Evolutionary conservation across 2,888 invertebrate genomes (phyloP).

Genomic region (Heliconius cydno): DNA sequence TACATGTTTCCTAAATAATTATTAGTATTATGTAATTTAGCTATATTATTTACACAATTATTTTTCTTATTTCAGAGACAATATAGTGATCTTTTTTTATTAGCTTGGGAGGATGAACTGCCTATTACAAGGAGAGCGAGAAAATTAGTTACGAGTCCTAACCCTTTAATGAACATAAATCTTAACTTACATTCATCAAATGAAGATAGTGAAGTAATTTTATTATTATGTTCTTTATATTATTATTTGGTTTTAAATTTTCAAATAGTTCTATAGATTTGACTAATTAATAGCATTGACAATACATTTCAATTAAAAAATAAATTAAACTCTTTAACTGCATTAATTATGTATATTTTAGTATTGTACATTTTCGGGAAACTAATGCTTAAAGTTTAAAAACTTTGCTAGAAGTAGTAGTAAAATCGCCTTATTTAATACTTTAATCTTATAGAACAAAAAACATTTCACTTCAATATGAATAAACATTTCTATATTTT

Average conservation of each 20-base stretch:
- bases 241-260: background rate
- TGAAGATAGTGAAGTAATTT: constrained; percentile 89
- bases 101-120: constrained; percentile 94
- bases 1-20: too few relatives aligned
- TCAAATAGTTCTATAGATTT: too few relatives aligned
- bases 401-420: too few relatives aligned
- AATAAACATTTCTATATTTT: constrained; percentile 32
- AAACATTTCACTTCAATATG: background rate
- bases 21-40: background rate
- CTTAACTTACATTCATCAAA: constrained; percentile 86
- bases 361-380: background rate
- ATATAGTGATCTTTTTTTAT: constrained; percentile 94
- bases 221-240: background rate
- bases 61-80: constrained; percentile 85
- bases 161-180: constrained; percentile 79
- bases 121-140: constrained; percentile 86
- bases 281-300: too few relatives aligned
- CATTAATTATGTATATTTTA: background rate
- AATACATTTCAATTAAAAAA: background rate
- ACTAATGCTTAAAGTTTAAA: background rate
- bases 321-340: background rate
- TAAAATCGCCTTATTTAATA: too few relatives aligned
- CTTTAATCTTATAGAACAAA: background rate
- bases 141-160: constrained; percentile 84
- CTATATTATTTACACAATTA: background rate